These are phyloP conservation scores for Octonoba sinensis DNA, from an alignment of 2,888 invertebrate genomes.

Conservation along the genomic window DNA sequence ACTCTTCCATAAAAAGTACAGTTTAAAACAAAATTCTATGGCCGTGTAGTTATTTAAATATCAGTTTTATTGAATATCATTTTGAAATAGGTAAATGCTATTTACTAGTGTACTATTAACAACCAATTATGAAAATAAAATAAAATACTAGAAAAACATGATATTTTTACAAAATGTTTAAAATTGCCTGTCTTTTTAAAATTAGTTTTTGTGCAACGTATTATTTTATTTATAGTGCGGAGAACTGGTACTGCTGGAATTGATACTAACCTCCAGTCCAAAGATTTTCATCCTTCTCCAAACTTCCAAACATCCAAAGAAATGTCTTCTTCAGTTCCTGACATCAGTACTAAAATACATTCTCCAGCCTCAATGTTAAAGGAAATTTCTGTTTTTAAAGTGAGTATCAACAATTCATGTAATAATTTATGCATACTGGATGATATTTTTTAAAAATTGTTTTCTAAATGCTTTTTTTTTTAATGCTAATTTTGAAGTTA, in stretches of 20 bases:
- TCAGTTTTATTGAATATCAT: too few species aligned
- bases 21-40: too few species aligned
- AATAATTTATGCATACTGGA: too few species aligned
- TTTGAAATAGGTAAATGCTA: too few species aligned
- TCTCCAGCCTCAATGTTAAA: conserved; percentile 60
- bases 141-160: too few species aligned
- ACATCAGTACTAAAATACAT: conserved; percentile 64
- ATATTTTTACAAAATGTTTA: neutral
- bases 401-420: conserved; percentile 10
- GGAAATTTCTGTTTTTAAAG: conserved; percentile 45
- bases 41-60: too few species aligned
- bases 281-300: conserved; percentile 25
- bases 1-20: too few species aligned
- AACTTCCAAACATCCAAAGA: conserved; percentile 56
- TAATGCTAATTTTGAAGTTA: too few species aligned
- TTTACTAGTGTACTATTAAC: too few species aligned
- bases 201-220: neutral
- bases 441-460: too few species aligned
- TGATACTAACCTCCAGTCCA: conserved; percentile 26
- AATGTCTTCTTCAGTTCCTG: conserved; percentile 67
- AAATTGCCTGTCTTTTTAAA: neutral
- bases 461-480: too few species aligned
- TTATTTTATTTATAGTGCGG: conserved; percentile 15
- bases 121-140: too few species aligned
- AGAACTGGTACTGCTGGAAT: conserved; percentile 42